phyloP scores from a whole-genome alignment of 1,140 invertebrate genomes.

The Psilanteris sp. region DNA sequence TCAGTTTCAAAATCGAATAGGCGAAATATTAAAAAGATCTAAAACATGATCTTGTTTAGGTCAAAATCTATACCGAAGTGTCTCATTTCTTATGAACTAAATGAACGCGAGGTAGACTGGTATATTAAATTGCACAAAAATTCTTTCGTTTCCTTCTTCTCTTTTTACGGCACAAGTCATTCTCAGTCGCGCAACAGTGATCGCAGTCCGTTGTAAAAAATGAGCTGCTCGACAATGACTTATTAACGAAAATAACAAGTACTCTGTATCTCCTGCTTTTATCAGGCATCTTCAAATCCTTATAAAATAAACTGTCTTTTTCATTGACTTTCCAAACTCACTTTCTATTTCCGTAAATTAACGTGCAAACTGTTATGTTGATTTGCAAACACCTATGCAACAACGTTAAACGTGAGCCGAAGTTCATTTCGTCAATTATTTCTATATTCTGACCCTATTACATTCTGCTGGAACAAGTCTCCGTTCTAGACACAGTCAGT shows the following conservation, averaged over 20 bases:
- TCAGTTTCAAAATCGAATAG: no score
- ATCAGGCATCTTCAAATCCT: constrained; percentile 24
- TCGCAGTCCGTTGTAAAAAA: background rate
- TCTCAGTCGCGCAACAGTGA: background rate
- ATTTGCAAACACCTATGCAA: constrained; percentile 27
- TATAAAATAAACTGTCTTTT: constrained; percentile 37
- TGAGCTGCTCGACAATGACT: constrained; percentile 20
- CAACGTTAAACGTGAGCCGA: no score
- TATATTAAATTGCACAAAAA: constrained; percentile 51
- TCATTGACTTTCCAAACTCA: constrained; percentile 44
- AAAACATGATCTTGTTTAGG: constrained; percentile 19
- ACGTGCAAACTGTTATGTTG: constrained; percentile 49
- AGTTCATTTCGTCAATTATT: no score
- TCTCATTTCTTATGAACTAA: constrained; percentile 23
- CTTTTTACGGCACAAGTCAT: constrained; percentile 18
- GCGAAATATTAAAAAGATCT: constrained; percentile 3
- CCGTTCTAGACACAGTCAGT: no score
- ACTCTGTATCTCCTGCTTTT: constrained; percentile 5
- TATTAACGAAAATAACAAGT: constrained; percentile 30
- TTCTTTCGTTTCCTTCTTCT: constrained; percentile 7
- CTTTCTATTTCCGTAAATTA: constrained; percentile 59
- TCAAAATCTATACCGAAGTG: constrained; percentile 16
- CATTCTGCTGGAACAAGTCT: no score
- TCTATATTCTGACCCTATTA: no score
- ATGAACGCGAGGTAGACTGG: constrained; percentile 27